phyloP scores from a whole-genome alignment of 2,113 vertebrate species.

The Malurus alboscapulatus region DNA sequence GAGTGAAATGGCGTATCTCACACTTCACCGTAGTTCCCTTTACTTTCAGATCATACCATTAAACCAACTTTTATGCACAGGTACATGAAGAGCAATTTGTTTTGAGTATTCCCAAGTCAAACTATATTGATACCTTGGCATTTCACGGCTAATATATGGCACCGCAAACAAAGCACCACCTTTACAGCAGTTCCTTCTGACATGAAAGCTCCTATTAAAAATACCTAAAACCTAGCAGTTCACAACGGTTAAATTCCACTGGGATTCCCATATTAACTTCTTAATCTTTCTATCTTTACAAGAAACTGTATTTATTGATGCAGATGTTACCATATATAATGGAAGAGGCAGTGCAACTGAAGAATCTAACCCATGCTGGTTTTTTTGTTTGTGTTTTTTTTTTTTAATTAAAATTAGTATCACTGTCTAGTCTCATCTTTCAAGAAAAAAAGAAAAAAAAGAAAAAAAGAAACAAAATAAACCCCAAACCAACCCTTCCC shows the following conservation, averaged over 20 bases:
- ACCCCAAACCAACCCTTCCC: accelerated
- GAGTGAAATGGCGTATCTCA: constrained; percentile 1
- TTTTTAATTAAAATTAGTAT: not conserved
- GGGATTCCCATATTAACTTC: not conserved
- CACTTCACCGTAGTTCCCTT: not conserved
- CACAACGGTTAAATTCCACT: not conserved
- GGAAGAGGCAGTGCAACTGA: not conserved
- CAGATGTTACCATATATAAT: not conserved
- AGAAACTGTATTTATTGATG: not conserved
- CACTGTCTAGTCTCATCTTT: not conserved
- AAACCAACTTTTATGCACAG: not conserved
- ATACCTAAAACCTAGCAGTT: not conserved
- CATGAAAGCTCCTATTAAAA: not conserved
- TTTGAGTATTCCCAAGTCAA: not conserved
- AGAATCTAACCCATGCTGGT: not conserved
- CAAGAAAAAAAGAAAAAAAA: not conserved
- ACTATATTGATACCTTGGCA: not conserved
- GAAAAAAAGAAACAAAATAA: not conserved
- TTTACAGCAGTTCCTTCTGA: not conserved
- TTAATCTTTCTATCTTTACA: not conserved
- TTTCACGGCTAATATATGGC: not conserved
- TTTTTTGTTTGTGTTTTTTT: not conserved
- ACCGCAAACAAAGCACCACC: not conserved
- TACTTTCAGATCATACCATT: not conserved
- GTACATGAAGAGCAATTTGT: not conserved